These are phyloP conservation scores for Psilopsiagon aurifrons DNA, from an alignment of 2,113 vertebrate genomes.

Conservation along the genomic window DNA sequence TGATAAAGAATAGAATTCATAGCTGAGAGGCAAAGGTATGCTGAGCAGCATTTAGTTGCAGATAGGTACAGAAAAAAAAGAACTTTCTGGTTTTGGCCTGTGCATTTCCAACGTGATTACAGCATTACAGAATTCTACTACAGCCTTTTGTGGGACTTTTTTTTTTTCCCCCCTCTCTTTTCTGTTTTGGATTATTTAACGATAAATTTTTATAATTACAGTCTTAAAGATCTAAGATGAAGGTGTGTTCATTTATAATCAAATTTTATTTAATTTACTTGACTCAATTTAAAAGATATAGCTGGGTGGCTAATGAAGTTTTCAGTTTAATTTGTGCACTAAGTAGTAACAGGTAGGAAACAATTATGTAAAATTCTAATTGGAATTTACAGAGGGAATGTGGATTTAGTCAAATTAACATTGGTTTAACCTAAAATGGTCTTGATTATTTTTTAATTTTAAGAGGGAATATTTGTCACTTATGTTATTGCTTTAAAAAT, in stretches of 20 bases:
- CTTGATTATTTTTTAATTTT: conserved; percentile 7
- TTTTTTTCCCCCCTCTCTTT: background rate
- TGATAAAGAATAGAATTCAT: background rate
- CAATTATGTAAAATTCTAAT: conserved; percentile 45
- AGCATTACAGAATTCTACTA: background rate
- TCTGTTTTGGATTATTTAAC: background rate
- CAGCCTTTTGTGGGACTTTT: background rate
- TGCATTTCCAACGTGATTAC: background rate
- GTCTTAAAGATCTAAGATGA: background rate
- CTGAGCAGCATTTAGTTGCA: background rate
- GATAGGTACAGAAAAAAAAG: background rate
- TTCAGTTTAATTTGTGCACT: conserved; percentile 20
- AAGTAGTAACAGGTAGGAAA: conserved; percentile 40
- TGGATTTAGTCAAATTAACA: conserved; percentile 34
- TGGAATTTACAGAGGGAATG: conserved; percentile 27
- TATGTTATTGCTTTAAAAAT: background rate
- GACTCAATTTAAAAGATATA: conserved; percentile 33
- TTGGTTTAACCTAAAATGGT: conserved; percentile 14
- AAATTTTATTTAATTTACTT: conserved; percentile 23
- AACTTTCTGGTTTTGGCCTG: background rate
- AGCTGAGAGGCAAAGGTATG: background rate
- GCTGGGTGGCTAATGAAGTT: conserved; percentile 42
- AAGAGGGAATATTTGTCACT: background rate
- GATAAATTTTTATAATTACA: background rate
- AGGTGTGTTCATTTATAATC: background rate